Evolutionary conservation across 2,888 invertebrate genomes (phyloP).

Genomic region (Hydraecia micacea): DNA sequence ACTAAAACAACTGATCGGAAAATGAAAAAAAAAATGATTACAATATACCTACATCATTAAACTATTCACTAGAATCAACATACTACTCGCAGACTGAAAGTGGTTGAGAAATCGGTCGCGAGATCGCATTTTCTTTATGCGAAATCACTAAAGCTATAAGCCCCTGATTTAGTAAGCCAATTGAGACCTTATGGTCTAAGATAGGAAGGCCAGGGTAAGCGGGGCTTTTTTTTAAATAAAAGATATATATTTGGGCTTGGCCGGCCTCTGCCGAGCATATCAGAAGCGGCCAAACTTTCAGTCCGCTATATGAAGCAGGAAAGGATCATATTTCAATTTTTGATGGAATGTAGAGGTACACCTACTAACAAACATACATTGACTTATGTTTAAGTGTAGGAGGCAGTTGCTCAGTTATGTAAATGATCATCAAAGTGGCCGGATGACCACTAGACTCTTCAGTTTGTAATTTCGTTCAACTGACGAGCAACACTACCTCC

Average conservation of each 20-base stretch:
- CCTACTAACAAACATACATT: neutral
- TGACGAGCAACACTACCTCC: conserved; percentile 8
- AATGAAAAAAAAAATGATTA: neutral
- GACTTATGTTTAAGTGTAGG: conserved; percentile 16
- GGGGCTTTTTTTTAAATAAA: conserved; percentile 24
- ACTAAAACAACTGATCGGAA: neutral
- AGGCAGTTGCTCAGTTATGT: neutral
- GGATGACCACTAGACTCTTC: neutral
- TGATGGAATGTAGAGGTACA: conserved; percentile 16
- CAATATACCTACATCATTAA: neutral
- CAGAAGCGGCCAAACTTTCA: conserved; percentile 42
- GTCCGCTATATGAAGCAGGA: conserved; percentile 43
- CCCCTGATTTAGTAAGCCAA: conserved; percentile 17
- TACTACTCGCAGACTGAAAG: conserved; percentile 49
- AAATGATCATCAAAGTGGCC: neutral
- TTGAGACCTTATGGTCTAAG: conserved; percentile 15
- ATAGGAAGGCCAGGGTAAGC: neutral
- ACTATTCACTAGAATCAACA: conserved; percentile 6
- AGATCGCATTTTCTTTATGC: conserved; percentile 13
- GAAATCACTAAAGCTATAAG: conserved; percentile 43
- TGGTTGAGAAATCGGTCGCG: neutral
- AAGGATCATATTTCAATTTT: conserved; percentile 26
- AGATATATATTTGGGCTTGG: conserved; percentile 37
- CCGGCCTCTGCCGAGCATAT: conserved; percentile 24
- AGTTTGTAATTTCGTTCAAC: neutral